A percentile compares a stretch with the other conserved stretches of the same genome.
Evolutionary conservation across 2,113 vertebrate species (phyloP).

Genomic region (Atractosteus spatula): DNA sequence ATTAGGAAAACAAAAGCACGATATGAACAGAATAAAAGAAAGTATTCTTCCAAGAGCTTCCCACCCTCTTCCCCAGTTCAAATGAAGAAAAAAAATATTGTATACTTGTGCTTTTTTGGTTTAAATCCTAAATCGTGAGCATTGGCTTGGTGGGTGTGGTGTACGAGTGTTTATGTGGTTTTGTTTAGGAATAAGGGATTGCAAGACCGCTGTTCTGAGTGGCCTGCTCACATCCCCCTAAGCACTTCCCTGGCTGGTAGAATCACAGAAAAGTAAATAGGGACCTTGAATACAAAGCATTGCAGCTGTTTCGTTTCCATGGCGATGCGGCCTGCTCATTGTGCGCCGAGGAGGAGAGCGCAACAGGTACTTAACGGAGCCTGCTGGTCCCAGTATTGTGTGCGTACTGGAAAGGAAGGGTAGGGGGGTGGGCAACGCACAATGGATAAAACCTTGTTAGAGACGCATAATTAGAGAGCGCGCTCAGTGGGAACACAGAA

Average conservation of each 20-base stretch:
- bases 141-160: constrained; percentile 29
- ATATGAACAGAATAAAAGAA: constrained; percentile 71
- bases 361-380: constrained; percentile 62
- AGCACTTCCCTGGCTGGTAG: background rate
- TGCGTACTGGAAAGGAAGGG: constrained; percentile 8
- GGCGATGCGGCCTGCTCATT: constrained; percentile 54
- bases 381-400: constrained; percentile 34
- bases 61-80: constrained; percentile 39
- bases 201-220: background rate
- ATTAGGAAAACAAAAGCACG: constrained; percentile 69
- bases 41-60: constrained; percentile 32
- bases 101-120: constrained; percentile 31
- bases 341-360: constrained; percentile 49
- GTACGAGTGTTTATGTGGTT: constrained; percentile 1
- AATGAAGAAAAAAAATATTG: constrained; percentile 46
- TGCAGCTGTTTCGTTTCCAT: constrained; percentile 55
- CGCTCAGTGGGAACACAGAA: background rate
- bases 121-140: background rate
- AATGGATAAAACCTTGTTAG: constrained; percentile 16
- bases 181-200: background rate
- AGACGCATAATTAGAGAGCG: constrained; percentile 4
- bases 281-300: constrained; percentile 51
- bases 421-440: background rate
- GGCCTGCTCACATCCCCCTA: background rate
- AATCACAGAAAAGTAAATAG: constrained; percentile 30